phyloP scores from a whole-genome alignment of 2,797 vertebrate genomes.

The Clarias laeviceps region DNA sequence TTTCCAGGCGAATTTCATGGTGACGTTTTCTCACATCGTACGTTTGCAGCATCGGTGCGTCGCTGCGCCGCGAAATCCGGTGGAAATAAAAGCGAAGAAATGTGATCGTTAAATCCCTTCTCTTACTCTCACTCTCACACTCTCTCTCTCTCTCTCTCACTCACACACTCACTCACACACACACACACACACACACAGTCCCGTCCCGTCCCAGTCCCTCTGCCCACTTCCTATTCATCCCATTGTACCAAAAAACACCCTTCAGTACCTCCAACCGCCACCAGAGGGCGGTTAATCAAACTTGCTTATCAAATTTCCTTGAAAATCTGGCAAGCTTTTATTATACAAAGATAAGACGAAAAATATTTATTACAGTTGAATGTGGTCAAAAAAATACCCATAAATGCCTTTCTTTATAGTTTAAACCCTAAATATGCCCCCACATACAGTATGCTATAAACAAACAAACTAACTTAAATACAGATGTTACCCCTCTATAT shows the following conservation, averaged over 20 bases:
- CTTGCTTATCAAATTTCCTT: neutral
- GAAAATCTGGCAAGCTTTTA: neutral
- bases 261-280: neutral
- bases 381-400: too few species aligned
- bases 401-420: too few species aligned
- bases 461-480: too few species aligned
- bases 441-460: too few species aligned
- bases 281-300: neutral
- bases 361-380: neutral
- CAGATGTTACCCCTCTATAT: too few species aligned
- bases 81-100: neutral
- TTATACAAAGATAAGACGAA: neutral
- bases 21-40: constrained; percentile 80
- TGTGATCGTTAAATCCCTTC: constrained; percentile 34
- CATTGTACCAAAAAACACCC: neutral
- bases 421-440: too few species aligned
- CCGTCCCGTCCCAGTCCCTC: constrained; percentile 15
- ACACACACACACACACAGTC: too few species aligned
- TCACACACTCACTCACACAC: constrained; percentile 1
- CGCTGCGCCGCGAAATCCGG: constrained; percentile 54
- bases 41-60: constrained; percentile 73
- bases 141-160: neutral
- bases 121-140: constrained; percentile 18
- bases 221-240: constrained; percentile 37
- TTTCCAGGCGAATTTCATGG: constrained; percentile 94